Evolutionary conservation across 2,888 invertebrate genomes (phyloP).

Genomic region (Notodonta dromedarius): DNA sequence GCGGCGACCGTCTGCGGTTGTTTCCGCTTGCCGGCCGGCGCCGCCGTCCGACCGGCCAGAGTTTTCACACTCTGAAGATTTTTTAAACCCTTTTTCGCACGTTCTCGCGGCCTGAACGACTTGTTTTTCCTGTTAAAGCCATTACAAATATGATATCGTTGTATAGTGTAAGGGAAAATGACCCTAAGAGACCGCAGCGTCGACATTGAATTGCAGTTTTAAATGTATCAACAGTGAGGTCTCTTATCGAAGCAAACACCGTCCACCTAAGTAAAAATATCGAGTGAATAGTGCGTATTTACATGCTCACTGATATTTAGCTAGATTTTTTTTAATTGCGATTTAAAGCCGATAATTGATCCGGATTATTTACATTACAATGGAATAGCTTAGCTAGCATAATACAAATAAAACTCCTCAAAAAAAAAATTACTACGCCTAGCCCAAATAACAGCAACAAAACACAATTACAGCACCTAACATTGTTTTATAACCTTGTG

Average conservation of each 20-base stretch:
- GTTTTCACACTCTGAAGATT: constrained; percentile 97
- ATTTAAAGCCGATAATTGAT: constrained; percentile 27
- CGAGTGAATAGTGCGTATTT: constrained; percentile 35
- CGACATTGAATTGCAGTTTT: constrained; percentile 9
- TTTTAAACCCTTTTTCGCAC: constrained; percentile 94
- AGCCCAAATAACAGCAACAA: constrained; percentile 35
- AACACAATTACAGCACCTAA: constrained; percentile 38
- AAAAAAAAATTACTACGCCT: constrained; percentile 28
- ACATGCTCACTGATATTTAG: constrained; percentile 40
- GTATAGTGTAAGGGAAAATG: constrained; percentile 1
- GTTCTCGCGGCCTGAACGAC: constrained; percentile 94
- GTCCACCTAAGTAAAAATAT: constrained; percentile 38
- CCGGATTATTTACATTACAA: constrained; percentile 1
- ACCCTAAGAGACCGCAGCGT: constrained; percentile 31
- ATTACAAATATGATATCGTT: constrained; percentile 17
- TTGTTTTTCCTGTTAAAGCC: constrained; percentile 91
- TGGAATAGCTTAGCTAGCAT: constrained; percentile 1
- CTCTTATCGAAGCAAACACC: constrained; percentile 37
- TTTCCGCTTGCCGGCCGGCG: constrained; percentile 88
- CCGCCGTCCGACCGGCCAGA: constrained; percentile 90
- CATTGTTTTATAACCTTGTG: constrained; percentile 4
- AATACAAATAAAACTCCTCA: constrained; percentile 12
- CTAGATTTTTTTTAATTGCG: constrained; percentile 18
- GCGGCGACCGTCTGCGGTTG: constrained; percentile 97
- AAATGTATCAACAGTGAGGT: constrained; percentile 29